These are phyloP conservation scores for Peromyscus attwateri DNA, from an alignment of 2,797 vertebrate genomes.

Conservation along the genomic window DNA sequence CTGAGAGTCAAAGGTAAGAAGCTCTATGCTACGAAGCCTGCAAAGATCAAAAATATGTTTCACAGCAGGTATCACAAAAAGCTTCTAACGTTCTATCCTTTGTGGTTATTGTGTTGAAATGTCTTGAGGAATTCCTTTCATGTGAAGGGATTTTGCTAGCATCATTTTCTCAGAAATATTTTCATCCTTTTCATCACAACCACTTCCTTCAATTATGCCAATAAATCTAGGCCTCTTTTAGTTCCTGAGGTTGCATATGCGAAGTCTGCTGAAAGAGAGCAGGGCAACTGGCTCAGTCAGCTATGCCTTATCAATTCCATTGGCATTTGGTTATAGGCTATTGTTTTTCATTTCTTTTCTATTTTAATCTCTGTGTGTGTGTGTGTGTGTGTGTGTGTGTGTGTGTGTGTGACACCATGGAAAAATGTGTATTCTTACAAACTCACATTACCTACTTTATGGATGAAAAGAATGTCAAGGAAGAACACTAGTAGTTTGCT, in stretches of 20 bases:
- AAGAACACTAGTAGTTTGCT: not conserved
- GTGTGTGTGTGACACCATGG: not conserved
- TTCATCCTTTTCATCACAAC: not conserved
- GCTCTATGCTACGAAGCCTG: not conserved
- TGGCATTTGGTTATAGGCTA: not conserved
- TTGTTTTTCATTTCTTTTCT: not conserved
- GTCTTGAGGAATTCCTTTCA: not conserved
- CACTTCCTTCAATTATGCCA: not conserved
- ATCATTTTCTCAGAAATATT: constrained; percentile 2
- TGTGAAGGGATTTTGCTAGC: not conserved
- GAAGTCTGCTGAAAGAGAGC: not conserved
- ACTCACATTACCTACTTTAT: not conserved
- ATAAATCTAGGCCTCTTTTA: not conserved
- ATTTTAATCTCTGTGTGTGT: not conserved
- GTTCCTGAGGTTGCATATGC: not conserved
- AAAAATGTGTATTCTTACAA: not conserved
- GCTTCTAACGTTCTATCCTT: not conserved
- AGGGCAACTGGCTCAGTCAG: not conserved
- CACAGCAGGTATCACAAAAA: not conserved
- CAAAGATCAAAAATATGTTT: not conserved
- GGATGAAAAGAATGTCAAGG: not conserved
- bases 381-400: no score
- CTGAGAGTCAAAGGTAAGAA: not conserved
- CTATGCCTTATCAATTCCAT: not conserved
- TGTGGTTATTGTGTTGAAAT: not conserved